Evolutionary conservation across 2,113 vertebrate genomes (phyloP), one percentile per base, ranked within the genome.

Genomic region (Malurus alboscapulatus): DNA sequence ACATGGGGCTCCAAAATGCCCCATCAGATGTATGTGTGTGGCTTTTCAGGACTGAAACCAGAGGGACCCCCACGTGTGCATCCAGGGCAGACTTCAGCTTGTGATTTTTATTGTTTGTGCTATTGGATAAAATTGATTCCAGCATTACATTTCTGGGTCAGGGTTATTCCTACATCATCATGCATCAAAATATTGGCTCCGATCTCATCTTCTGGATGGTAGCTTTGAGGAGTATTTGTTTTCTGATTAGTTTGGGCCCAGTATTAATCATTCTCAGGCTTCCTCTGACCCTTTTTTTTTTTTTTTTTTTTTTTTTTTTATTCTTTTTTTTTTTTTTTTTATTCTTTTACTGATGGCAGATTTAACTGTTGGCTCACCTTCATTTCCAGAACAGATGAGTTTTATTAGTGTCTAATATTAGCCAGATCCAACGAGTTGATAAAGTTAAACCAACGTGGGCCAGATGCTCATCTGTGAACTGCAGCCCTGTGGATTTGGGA

Each of bases 151-250:
- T 91, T 93, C 82, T 95, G 81, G 68, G 80, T 92, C 72, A 85
- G 61, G 88, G 71, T 62, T 93, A 88, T 93, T 96, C 87, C 84
- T 92, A 71, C 55, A 88, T 80, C 87, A 73, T 93, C 82, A 59
- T 96, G 89, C 87, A 96, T 96, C 89, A 96, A 96, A 95, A 90
- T 90, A 48, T 92, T 96, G 96, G 96, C 94, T 90, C 87, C 78
- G 4, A 55, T 58, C 79, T 92, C 68, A 84, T 91, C 65, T 63
- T 91, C 89, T 93, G 92, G 91, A 93, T 92, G 67, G 84, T 87
- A 90, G 87, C 89, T 96, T 95, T 92, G 91, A 94, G 89, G 32
- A 93, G 86, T 86, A 86, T 95, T 94, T 93, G 69, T 88, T 87
- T 93, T 93, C 82, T 96, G 71, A 79, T 95, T 94, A 93, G 80